Conservation (phyloP, 2,113 vertebrate species). For the Cephalopholis sonnerati region DNA sequence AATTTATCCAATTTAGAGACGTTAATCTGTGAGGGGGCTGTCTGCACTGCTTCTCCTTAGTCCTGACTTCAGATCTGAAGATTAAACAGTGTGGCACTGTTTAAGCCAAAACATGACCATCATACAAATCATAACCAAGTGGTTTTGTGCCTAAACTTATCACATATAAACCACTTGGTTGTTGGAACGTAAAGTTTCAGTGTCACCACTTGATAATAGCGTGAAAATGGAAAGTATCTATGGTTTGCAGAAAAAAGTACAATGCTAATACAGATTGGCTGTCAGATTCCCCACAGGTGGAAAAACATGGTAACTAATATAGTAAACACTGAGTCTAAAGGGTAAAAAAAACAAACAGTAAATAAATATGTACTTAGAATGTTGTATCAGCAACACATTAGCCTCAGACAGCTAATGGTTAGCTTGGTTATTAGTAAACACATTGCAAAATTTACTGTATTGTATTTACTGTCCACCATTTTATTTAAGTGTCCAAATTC, state of each 20-base stretch:
- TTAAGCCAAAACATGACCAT: too few species aligned
- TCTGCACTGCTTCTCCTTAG: constrained; percentile 19
- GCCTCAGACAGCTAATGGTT: too few species aligned
- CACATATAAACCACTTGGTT: too few species aligned
- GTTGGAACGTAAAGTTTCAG: too few species aligned
- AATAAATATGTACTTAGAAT: not conserved
- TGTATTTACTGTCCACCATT: not conserved
- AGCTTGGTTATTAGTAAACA: not conserved
- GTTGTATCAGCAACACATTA: not conserved
- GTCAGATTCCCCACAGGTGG: not conserved
- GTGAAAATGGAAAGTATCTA: too few species aligned
- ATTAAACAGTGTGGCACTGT: constrained; percentile 22
- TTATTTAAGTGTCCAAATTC: too few species aligned
- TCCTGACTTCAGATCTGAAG: constrained; percentile 6
- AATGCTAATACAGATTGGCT: not conserved
- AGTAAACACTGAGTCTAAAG: not conserved
- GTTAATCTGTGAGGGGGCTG: constrained; percentile 47
- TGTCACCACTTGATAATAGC: too few species aligned
- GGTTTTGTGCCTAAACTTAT: too few species aligned
- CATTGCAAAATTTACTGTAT: not conserved
- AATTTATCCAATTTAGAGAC: constrained; percentile 72
- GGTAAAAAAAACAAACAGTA: not conserved
- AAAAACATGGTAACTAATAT: not conserved
- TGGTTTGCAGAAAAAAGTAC: too few species aligned
- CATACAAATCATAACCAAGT: too few species aligned